Base-by-base conservation (phyloP, 2,888 invertebrate genomes). In the Drosophila birchii region DNA sequence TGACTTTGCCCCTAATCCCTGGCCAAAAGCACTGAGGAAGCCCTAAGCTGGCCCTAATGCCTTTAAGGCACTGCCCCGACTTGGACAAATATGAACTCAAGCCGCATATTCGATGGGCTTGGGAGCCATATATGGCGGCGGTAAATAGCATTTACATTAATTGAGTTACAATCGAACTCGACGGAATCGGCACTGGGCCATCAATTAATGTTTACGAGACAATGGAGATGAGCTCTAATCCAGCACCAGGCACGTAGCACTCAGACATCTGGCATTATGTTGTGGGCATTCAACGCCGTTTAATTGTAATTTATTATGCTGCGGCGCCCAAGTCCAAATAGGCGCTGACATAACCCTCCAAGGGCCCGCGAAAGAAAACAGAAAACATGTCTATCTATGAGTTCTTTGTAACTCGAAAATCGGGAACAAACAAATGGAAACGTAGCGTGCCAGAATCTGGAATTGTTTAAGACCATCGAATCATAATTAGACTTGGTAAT, bases 281-380 rank as follows among this genome's bases (percentile, higher is more conserved):
- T 39, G 69, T 47, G 45, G 38, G 23, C 26, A 58, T 51, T 71
- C 62, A 63, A 71, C 78, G 64, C 69, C 45, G 75, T 79, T 80
- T 79, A 73, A 80, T 80, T 88, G 77, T 77, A 62, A 74, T 88
- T 86, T 80, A 82, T 85, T 79, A 69, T 53, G 69, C 53, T 55
- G 44, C 58, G 75, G 66, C 79, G 68, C 74, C 79, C 60, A 60
- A 41, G 32, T 38, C 58, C 58, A 45, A 60, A 34, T 45, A n/a
- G 47, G 41, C 54, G 67, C 57, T 70, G 63, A 57, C 75, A 69
- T 56, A 81, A 57, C 18, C 47, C 12, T 49, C 26, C 41, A 49
- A 67, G 69, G 67, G 69, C 67, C 7, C 18, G 18, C n/a, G 66
- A 43, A 44, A 20, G 20, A 51, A 63, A 63, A 36, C 26, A n/a